A percentile compares a stretch with the other conserved stretches of the same genome.
Evolutionary conservation across 2,888 invertebrate species (phyloP).

Genomic region (Globia sparganii): DNA sequence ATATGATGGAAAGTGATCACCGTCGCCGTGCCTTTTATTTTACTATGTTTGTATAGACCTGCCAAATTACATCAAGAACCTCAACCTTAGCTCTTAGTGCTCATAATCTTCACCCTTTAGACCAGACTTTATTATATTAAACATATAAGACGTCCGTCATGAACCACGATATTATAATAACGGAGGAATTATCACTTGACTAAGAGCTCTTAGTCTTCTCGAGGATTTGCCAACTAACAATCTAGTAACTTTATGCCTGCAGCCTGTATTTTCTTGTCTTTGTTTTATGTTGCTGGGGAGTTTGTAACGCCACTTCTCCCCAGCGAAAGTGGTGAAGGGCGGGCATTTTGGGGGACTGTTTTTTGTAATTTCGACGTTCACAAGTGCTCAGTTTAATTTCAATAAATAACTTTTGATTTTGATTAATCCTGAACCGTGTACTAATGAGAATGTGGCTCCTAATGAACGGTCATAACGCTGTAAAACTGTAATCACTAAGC

Average conservation of each 20-base stretch:
- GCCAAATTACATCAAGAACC: slow-evolving; percentile 31
- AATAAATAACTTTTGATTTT: too few species aligned
- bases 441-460: background rate
- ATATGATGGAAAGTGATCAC: background rate
- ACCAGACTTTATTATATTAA: slow-evolving; percentile 38
- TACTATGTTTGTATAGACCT: slow-evolving; percentile 18
- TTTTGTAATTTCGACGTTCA: too few species aligned
- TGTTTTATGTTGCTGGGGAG: too few species aligned
- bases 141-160: slow-evolving; percentile 31
- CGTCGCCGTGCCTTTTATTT: slow-evolving; percentile 9
- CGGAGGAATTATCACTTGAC: slow-evolving; percentile 44
- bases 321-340: too few species aligned
- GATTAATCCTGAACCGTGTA: slow-evolving; percentile 3
- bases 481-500: background rate
- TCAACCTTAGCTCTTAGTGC: slow-evolving; percentile 25
- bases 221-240: slow-evolving; percentile 10
- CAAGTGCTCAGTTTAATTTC: too few species aligned
- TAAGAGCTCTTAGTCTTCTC: slow-evolving; percentile 20
- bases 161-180: slow-evolving; percentile 40
- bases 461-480: background rate
- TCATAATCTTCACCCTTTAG: slow-evolving; percentile 36
- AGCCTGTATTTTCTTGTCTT: background rate
- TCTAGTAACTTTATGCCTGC: slow-evolving; percentile 20
- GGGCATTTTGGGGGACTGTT: too few species aligned
- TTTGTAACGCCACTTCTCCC: too few species aligned